A percentile compares a stretch with the other conserved stretches of the same genome.
Evolutionary conservation across 2,797 vertebrate genomes (phyloP).

Genomic region (Periophthalmus magnuspinnatus): DNA sequence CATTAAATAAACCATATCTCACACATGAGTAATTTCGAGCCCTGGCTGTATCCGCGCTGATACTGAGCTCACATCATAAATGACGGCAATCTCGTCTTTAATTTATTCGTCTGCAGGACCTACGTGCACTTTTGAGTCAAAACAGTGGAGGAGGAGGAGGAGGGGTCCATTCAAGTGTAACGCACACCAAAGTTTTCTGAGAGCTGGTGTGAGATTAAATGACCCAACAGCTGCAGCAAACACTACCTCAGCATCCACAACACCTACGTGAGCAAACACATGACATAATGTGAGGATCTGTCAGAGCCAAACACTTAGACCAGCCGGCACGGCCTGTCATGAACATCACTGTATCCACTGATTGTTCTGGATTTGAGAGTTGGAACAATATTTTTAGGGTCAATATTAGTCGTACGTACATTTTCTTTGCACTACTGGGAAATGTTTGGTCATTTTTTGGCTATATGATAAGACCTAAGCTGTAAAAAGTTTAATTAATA

Average conservation of each 20-base stretch:
- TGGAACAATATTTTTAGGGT: no score
- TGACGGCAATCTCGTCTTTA: background rate
- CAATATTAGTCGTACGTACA: no score
- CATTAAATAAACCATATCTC: conserved; percentile 35
- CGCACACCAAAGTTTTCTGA: conserved; percentile 3
- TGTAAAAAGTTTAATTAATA: no score
- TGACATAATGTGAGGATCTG: conserved; percentile 29
- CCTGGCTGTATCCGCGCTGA: conserved; percentile 17
- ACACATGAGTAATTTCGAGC: conserved; percentile 56
- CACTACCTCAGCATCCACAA: conserved; percentile 23
- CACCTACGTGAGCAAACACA: conserved; percentile 41
- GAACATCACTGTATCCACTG: no score
- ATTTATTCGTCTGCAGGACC: conserved; percentile 5
- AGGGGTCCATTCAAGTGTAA: conserved; percentile 13
- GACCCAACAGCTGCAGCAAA: conserved; percentile 34
- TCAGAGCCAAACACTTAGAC: conserved; percentile 14
- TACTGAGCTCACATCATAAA: conserved; percentile 2
- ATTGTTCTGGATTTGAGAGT: no score
- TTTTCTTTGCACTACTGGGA: no score
- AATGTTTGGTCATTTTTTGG: no score
- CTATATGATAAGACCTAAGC: no score
- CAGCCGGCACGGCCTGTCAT: background rate
- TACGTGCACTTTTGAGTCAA: conserved; percentile 11
- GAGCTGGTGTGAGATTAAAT: conserved; percentile 12
- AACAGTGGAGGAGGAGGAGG: conserved; percentile 1